phyloP scores from a whole-genome alignment of 2,113 vertebrate genomes.

The Anoura caudifer region DNA sequence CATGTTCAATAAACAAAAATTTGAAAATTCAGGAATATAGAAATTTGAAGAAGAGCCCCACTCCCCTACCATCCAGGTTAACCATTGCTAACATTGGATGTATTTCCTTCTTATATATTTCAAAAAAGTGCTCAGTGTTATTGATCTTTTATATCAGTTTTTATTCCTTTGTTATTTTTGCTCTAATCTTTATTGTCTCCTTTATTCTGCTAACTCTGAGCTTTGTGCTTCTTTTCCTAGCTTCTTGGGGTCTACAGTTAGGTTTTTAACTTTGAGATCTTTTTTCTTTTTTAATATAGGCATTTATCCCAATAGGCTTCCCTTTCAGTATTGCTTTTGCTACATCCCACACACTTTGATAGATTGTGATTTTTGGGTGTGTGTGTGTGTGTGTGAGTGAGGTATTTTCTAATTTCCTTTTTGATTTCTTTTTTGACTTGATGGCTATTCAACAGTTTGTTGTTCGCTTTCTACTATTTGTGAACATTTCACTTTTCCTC shows the following conservation, averaged over 20 bases:
- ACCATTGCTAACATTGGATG: not conserved
- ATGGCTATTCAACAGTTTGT: not conserved
- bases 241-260: not conserved
- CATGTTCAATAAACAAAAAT: not conserved
- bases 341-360: not conserved
- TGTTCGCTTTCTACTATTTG: not conserved
- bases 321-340: not conserved
- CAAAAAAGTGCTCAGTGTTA: not conserved
- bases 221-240: not conserved
- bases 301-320: not conserved
- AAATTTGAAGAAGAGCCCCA: not conserved
- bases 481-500: not conserved
- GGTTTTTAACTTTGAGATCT: not conserved
- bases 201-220: not conserved
- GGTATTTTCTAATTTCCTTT: not conserved
- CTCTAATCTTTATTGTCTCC: not conserved
- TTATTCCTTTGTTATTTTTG: not conserved
- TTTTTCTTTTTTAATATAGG: not conserved
- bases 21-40: not conserved
- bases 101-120: not conserved
- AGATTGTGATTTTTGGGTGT: not conserved
- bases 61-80: no score
- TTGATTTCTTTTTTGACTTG: not conserved
- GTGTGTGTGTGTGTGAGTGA: not conserved
- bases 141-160: not conserved